A percentile compares a stretch with the other conserved stretches of the same genome.
Evolutionary conservation across 2,888 invertebrate genomes (phyloP).

Genomic region (Drosophila merina): DNA sequence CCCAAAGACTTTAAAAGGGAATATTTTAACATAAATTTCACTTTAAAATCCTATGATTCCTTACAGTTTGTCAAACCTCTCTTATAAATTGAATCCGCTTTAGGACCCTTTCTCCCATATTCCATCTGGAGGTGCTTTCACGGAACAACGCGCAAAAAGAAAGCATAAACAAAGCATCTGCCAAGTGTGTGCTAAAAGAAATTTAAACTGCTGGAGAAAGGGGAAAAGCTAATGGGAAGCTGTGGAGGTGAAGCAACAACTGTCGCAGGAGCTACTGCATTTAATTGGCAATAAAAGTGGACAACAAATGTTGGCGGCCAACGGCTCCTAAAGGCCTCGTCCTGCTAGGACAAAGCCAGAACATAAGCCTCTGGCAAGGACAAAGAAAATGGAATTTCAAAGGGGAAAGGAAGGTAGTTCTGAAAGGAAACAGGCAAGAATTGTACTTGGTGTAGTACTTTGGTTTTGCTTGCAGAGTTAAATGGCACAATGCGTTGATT

Average conservation of each 20-base stretch:
- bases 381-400: background rate
- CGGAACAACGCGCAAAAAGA: constrained; percentile 21
- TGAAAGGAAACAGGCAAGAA: constrained; percentile 10
- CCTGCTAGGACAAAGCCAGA: constrained; percentile 11
- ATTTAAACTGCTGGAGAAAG: constrained; percentile 30
- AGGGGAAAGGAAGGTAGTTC: background rate
- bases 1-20: background rate
- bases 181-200: constrained; percentile 41
- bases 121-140: constrained; percentile 29
- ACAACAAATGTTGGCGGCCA: constrained; percentile 54
- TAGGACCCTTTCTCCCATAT: background rate
- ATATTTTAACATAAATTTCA: background rate
- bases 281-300: constrained; percentile 76
- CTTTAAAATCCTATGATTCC: background rate
- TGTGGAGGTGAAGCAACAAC: constrained; percentile 1
- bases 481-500: constrained; percentile 76
- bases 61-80: background rate
- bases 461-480: constrained; percentile 69
- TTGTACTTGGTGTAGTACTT: constrained; percentile 45
- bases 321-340: constrained; percentile 13
- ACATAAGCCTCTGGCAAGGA: constrained; percentile 1
- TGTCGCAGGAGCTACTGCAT: constrained; percentile 52
- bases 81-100: background rate
- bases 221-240: background rate
- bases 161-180: constrained; percentile 28